These are phyloP conservation scores for Formica exsecta DNA, from an alignment of 1,140 invertebrate genomes.

Conservation along the genomic window DNA sequence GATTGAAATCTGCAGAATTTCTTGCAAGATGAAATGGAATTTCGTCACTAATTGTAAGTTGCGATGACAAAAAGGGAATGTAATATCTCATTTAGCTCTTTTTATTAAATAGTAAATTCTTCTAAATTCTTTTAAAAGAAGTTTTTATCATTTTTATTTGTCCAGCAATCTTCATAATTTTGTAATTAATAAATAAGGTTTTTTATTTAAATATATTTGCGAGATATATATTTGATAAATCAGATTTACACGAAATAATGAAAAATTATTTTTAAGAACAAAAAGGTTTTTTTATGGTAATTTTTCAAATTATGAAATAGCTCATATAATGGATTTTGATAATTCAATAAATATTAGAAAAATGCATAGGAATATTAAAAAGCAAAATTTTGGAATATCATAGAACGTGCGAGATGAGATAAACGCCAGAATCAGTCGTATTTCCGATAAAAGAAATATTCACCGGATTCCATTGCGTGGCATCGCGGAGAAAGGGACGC, in stretches of 20 bases:
- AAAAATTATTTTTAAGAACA: constrained; percentile 2
- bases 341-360: constrained; percentile 5
- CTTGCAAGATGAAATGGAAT: constrained; percentile 52
- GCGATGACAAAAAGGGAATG: constrained; percentile 9
- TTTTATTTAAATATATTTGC: neutral
- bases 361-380: neutral
- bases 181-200: neutral
- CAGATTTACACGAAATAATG: neutral
- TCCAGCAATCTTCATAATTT: neutral
- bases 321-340: neutral
- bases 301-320: neutral
- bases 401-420: neutral
- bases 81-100: constrained; percentile 4
- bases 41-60: neutral
- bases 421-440: constrained; percentile 23
- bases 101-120: neutral
- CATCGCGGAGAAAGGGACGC: constrained; percentile 13
- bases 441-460: constrained; percentile 65
- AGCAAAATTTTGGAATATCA: neutral
- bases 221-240: neutral
- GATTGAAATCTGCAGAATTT: constrained; percentile 34
- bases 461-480: neutral
- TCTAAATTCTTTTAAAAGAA: neutral
- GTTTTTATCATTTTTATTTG: neutral
- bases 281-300: neutral